Base-by-base conservation (phyloP, 2,888 invertebrate genomes). In the Lobophora halterata region DNA sequence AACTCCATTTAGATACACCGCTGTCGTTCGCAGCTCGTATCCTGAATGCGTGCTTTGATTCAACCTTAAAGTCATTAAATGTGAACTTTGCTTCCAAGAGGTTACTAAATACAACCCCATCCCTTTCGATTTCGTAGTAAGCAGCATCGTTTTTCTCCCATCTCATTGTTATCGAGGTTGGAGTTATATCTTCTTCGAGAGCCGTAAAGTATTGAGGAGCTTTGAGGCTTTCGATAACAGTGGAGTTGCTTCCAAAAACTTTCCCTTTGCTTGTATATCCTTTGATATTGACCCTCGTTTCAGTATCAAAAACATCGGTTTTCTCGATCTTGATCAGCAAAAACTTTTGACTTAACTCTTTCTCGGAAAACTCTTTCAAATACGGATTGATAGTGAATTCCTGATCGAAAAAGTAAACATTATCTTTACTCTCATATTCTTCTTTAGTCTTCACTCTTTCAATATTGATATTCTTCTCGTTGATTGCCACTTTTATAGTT, bases 71-170 rank as follows among this genome's bases (percentile, higher is more conserved):
- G 34, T 58, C 65, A 3, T 70, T 55, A 46, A 85, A 81, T 16
- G 46, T 67, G 26, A 69, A 74, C 18, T 46, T 47, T 3, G 46
- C 54, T 9, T 49, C 62, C 26, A 28, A 49, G 13, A 85, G 72
- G 39, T 78, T 73, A 11, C 65, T 80, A 47, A 74, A 80, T 24
- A 81, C 47, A 4, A 46, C 42, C 2, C 65, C 73, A 44, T 85
- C 75, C 65, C 70, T 73, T 52, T 82, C 79, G 16, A 86, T 72
- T 65, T 86, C 86, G 38, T 79, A 79, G 46, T 66, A 76, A 33
- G 43, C 37, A 1, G 60, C 71, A 5, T 58, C 39, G 5, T 58
- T 50, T 17, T 40, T 7, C 0, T 68, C 49, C 86, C 85, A 86
- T 12, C 61, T 45, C 16, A 85, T 32, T 13, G 58, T 57, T 3